Evolutionary conservation across 2,888 invertebrate species (phyloP).

Genomic region (Drosophila engyochracea): DNA sequence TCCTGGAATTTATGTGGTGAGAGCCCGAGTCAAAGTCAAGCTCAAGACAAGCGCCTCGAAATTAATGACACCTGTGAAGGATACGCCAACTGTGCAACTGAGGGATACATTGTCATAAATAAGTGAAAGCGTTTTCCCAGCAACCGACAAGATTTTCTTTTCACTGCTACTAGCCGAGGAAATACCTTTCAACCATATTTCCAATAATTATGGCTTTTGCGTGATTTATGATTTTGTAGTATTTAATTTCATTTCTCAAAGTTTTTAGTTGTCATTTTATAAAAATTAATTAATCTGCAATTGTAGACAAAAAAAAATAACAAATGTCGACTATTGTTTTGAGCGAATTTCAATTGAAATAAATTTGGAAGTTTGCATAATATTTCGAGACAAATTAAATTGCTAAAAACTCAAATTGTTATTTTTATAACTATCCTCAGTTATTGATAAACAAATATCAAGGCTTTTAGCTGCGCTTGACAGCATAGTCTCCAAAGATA

Average conservation of each 20-base stretch:
- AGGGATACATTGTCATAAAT: not conserved
- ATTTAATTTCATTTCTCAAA: not conserved
- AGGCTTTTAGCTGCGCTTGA: not conserved
- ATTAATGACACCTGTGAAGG: slow-evolving; percentile 40
- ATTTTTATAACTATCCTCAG: not conserved
- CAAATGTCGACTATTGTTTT: not conserved
- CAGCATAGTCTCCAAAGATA: not conserved
- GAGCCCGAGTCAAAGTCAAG: slow-evolving; percentile 15
- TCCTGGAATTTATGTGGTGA: slow-evolving; percentile 55
- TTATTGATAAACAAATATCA: not conserved
- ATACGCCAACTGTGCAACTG: not conserved
- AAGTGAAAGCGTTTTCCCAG: not conserved
- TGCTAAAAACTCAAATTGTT: not conserved
- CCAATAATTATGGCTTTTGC: not conserved
- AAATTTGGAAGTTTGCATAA: not conserved
- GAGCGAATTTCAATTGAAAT: not conserved
- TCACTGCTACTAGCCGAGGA: not conserved
- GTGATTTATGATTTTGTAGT: not conserved
- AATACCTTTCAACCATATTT: not conserved
- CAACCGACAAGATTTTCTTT: not conserved
- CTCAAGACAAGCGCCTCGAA: slow-evolving; percentile 20
- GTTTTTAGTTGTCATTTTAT: not conserved
- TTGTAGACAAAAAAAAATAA: not conserved
- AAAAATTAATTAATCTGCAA: not conserved
- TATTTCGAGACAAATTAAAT: not conserved